Conservation (phyloP, 2,888 invertebrate species). For the Drosophila birchii region DNA sequence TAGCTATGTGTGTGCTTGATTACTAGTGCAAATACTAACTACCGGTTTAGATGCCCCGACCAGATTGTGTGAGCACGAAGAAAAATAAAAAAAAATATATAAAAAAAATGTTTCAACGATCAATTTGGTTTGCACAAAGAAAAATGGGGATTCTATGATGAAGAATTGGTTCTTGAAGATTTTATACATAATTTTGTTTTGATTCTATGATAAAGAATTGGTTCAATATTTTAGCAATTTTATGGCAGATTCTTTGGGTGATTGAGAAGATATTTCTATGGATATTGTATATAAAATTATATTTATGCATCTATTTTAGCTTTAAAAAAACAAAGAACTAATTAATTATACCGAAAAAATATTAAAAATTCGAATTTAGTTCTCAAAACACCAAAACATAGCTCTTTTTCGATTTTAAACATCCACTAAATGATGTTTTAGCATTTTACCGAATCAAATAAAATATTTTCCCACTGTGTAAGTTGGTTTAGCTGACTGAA, state of each 20-base stretch:
- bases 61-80: slow-evolving; percentile 48
- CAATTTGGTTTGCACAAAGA: slow-evolving; percentile 25
- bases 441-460: no score
- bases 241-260: neutral
- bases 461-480: slow-evolving; percentile 6
- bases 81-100: neutral
- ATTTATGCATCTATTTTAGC: neutral
- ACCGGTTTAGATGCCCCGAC: slow-evolving; percentile 71
- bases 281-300: neutral
- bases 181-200: neutral
- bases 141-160: neutral
- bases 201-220: neutral
- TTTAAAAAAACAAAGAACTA: no score
- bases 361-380: no score
- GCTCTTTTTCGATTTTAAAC: no score
- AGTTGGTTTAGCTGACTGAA: slow-evolving; percentile 3
- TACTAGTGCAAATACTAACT: slow-evolving; percentile 78
- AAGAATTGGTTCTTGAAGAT: slow-evolving; percentile 4
- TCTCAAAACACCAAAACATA: neutral
- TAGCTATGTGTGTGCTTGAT: slow-evolving; percentile 74
- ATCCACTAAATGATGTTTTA: no score
- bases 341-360: no score
- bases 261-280: neutral
- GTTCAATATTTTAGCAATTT: neutral
- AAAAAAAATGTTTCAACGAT: slow-evolving; percentile 17